phyloP scores from a whole-genome alignment of 2,888 invertebrate genomes.

The Aleiodes leptofemur region DNA sequence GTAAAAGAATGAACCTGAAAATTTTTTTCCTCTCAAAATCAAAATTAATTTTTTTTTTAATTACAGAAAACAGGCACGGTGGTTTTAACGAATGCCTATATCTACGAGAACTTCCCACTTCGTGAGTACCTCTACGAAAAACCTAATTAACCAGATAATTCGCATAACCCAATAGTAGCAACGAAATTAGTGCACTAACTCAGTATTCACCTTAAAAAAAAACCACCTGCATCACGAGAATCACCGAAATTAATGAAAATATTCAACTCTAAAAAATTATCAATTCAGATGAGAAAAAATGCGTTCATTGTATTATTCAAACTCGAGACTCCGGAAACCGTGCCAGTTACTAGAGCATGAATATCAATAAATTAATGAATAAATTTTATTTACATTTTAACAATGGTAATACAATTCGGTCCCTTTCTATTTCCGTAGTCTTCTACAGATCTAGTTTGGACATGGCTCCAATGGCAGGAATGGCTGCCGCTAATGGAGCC shows the following conservation, averaged over 20 bases:
- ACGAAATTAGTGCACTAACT: slow-evolving; percentile 49
- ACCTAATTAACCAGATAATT: slow-evolving; percentile 21
- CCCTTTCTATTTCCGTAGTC: slow-evolving; percentile 71
- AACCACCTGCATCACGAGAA: slow-evolving; percentile 36
- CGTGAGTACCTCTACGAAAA: slow-evolving; percentile 77
- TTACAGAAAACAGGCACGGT: slow-evolving; percentile 86
- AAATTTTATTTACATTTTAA: slow-evolving; percentile 58
- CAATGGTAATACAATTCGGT: slow-evolving; percentile 57
- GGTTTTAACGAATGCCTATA: slow-evolving; percentile 84
- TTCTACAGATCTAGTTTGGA: slow-evolving; percentile 76
- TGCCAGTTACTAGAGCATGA: slow-evolving; percentile 36
- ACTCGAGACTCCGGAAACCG: slow-evolving; percentile 38
- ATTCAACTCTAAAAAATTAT: background rate
- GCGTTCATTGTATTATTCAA: slow-evolving; percentile 20
- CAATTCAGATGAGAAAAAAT: background rate
- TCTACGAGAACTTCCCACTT: slow-evolving; percentile 79
- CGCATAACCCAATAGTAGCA: slow-evolving; percentile 52
- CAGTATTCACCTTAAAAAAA: slow-evolving; percentile 38
- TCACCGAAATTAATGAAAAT: slow-evolving; percentile 21
- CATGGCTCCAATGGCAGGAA: slow-evolving; percentile 63
- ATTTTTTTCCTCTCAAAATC: too few species aligned
- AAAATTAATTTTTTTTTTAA: slow-evolving; percentile 56
- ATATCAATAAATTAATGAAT: background rate
- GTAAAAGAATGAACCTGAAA: too few species aligned
- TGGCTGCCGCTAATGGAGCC: slow-evolving; percentile 61